Base-by-base conservation (phyloP, 2,888 invertebrate genomes). In the Unio pictorum region DNA sequence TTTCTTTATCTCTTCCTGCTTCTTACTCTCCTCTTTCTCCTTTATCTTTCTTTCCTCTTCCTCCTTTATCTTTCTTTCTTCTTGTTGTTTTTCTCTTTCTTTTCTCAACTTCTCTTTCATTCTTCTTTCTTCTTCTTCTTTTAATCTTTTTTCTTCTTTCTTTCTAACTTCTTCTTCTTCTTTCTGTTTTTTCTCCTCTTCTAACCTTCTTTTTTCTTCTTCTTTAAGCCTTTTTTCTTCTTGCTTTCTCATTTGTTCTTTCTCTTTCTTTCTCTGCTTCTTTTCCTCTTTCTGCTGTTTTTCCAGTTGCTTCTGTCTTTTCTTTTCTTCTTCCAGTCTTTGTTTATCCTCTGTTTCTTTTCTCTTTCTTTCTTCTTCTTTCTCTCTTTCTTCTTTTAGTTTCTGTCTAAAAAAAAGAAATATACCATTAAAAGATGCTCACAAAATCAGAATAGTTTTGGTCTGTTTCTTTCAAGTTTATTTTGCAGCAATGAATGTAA, bases 271-370 rank as follows among this genome's bases (percentile, higher is more conserved):
- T 61, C 74, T 75, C 55, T 56, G 69, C 65, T 58, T 64, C 45
- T 69, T 64, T 64, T 70, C 75, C 61, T 75, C 69, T 70, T 69
- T 64, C 61, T 76, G 70, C 58, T 70, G 64, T 64, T 65, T 68
- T 64, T 71, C 68, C 59, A 68, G 72, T 65, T 81, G 72, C 71
- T 81, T 78, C 68, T 78, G 73, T 66, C 73, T 76, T 61, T 59
- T 70, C 66, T 62, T 71, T 30, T 75, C 71, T 71, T 72, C 76
- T 71, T 73, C 71, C 73, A 71, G 69, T 69, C 65, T 15, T 71
- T 76, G 34, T 58, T 66, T 54, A 61, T 20, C 30, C n/a, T 61
- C 64, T 69, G 54, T 61, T 69, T 64, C 59, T 69, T 60, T 62
- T 62, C 60, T 45, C 60, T 68, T 30, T 55, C 67, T 64, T 58